A percentile compares a stretch with the other conserved stretches of the same genome.
phyloP scores from a whole-genome alignment of 1,140 invertebrate species.

The Anastrepha obliqua region DNA sequence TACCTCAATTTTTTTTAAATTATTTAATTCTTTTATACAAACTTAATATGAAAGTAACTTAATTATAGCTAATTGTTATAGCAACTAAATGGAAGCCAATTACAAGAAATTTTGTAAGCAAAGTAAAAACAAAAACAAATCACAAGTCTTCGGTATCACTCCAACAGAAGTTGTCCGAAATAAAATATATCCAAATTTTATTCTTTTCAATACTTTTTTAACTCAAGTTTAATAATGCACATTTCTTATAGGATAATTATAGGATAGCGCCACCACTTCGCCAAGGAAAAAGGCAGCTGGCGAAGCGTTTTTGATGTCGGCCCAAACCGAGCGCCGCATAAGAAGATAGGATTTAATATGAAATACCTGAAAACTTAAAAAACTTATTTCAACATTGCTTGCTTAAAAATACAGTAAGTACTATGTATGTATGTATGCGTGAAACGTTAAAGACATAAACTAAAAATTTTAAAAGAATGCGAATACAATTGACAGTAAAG shows the following conservation, averaged over 20 bases:
- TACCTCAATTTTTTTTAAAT: not conserved
- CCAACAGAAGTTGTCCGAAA: too few relatives aligned
- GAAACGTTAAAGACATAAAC: not conserved
- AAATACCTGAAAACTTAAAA: not conserved
- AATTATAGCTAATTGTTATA: not conserved
- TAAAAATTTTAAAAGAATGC: too few relatives aligned
- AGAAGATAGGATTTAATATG: not conserved
- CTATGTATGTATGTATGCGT: not conserved
- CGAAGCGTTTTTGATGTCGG: too few relatives aligned
- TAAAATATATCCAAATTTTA: not conserved
- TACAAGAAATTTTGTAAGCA: not conserved
- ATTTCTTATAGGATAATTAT: not conserved
- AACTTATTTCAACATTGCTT: not conserved
- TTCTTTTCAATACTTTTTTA: not conserved
- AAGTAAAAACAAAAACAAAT: conserved; percentile 3
- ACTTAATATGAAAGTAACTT: conserved; percentile 1
- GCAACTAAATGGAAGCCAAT: conserved; percentile 31
- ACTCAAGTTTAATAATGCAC: conserved; percentile 18
- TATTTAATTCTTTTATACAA: conserved; percentile 6
- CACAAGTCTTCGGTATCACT: too few relatives aligned
- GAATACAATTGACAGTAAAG: too few relatives aligned
- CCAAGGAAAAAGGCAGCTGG: too few relatives aligned
- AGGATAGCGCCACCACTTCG: too few relatives aligned
- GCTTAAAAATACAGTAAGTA: not conserved
- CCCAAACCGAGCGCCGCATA: not conserved